phyloP scores from a whole-genome alignment of 2,888 invertebrate genomes.

The Phyto melanocephala region DNA sequence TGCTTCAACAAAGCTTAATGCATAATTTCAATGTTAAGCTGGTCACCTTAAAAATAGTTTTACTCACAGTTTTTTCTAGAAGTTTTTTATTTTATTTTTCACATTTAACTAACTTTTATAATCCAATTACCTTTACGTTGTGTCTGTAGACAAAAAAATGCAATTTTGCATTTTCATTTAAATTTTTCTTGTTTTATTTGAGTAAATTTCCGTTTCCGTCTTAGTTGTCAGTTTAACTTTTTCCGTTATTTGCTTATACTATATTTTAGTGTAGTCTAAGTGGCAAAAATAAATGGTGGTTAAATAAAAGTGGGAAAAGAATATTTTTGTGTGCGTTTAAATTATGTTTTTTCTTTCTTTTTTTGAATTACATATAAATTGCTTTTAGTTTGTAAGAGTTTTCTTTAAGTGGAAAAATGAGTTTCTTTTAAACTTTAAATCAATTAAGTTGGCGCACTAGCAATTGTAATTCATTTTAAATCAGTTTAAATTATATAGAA shows the following conservation, averaged over 20 bases:
- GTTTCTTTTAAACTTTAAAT: too few species aligned
- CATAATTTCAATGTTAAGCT: constrained; percentile 27
- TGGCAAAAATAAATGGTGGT: constrained; percentile 30
- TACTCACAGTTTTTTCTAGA: neutral
- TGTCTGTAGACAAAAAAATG: neutral
- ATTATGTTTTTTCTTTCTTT: too few species aligned
- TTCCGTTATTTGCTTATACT: constrained; percentile 22
- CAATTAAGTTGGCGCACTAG: too few species aligned
- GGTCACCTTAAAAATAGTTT: constrained; percentile 28
- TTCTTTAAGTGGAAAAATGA: too few species aligned
- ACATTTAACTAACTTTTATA: constrained; percentile 44
- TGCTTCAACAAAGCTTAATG: too few species aligned
- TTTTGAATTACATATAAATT: too few species aligned
- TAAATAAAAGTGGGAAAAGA: constrained; percentile 7
- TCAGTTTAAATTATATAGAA: too few species aligned
- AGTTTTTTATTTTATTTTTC: neutral
- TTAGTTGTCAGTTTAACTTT: constrained; percentile 23
- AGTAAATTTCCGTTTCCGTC: constrained; percentile 50
- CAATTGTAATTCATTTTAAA: too few species aligned
- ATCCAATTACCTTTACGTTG: constrained; percentile 50
- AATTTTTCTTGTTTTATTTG: constrained; percentile 37
- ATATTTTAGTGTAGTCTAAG: constrained; percentile 11
- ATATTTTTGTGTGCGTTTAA: too few species aligned
- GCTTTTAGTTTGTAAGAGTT: too few species aligned
- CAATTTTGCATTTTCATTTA: constrained; percentile 43